Percentiles rank a stretch among this genome's conserved stretches.
Evolutionary conservation across 2,888 invertebrate genomes (phyloP).

Genomic region (Eurytoma californica): DNA sequence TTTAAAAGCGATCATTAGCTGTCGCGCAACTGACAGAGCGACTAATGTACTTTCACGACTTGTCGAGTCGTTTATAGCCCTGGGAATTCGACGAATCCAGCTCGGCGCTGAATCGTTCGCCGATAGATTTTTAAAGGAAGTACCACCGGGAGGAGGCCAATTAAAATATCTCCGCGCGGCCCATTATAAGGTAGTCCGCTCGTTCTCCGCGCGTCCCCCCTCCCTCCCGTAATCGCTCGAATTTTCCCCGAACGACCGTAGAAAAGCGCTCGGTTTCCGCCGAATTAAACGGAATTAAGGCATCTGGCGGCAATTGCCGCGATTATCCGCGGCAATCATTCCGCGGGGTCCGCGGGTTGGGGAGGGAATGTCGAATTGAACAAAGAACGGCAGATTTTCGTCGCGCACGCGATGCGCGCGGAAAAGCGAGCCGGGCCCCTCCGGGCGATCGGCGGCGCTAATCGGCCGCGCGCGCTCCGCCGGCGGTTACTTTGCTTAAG

Average conservation of each 20-base stretch:
- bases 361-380: not conserved
- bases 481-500: conserved; percentile 71
- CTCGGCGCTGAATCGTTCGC: not conserved
- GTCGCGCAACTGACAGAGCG: conserved; percentile 6
- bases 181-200: too few relatives aligned
- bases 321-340: conserved; percentile 14
- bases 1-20: conserved; percentile 15
- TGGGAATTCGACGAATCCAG: not conserved
- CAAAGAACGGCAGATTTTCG: conserved; percentile 2
- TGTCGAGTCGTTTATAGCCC: not conserved
- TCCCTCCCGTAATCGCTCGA: not conserved
- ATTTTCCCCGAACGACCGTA: not conserved
- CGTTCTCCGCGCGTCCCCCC: not conserved
- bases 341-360: not conserved
- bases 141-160: too few relatives aligned
- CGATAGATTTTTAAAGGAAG: not conserved
- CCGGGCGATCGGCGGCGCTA: not conserved
- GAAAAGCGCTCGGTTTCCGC: not conserved
- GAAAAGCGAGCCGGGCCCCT: not conserved
- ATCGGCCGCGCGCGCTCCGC: conserved; percentile 47
- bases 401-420: not conserved
- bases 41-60: not conserved
- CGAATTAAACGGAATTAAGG: conserved; percentile 16
- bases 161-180: too few relatives aligned
- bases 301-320: not conserved